phyloP scores from a whole-genome alignment of 1,140 invertebrate genomes.

The Littorina saxatilis region DNA sequence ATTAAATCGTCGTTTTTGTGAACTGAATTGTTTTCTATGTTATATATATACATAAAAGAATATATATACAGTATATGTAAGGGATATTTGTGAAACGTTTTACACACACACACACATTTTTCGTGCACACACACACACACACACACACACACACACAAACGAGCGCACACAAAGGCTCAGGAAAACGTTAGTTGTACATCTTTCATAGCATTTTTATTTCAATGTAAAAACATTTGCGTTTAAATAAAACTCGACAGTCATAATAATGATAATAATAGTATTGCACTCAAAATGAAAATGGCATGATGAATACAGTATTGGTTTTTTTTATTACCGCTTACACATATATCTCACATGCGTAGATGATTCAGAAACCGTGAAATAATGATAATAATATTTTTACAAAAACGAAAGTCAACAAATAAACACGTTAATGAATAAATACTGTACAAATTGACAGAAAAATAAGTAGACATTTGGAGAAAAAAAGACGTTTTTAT shows the following conservation, averaged over 20 bases:
- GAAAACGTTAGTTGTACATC: constrained; percentile 1
- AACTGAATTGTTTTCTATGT: too few relatives aligned
- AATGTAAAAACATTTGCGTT: constrained; percentile 28
- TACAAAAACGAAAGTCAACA: not conserved
- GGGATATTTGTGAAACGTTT: too few relatives aligned
- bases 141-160: too few relatives aligned
- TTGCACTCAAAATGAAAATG: constrained; percentile 24
- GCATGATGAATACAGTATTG: constrained; percentile 14
- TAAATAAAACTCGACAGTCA: constrained; percentile 22
- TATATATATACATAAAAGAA: too few relatives aligned
- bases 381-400: not conserved
- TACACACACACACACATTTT: not conserved
- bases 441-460: not conserved
- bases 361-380: not conserved
- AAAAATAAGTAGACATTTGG: not conserved
- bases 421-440: not conserved
- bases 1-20: too few relatives aligned
- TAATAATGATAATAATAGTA: constrained; percentile 14
- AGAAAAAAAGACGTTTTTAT: too few relatives aligned
- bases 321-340: too few relatives aligned
- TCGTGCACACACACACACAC: too few relatives aligned
- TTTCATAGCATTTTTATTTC: constrained; percentile 19
- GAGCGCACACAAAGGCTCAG: too few relatives aligned
- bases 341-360: constrained; percentile 1
- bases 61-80: too few relatives aligned